phyloP scores from a whole-genome alignment of 1,140 invertebrate genomes.

The Lanistes nyassanus region DNA sequence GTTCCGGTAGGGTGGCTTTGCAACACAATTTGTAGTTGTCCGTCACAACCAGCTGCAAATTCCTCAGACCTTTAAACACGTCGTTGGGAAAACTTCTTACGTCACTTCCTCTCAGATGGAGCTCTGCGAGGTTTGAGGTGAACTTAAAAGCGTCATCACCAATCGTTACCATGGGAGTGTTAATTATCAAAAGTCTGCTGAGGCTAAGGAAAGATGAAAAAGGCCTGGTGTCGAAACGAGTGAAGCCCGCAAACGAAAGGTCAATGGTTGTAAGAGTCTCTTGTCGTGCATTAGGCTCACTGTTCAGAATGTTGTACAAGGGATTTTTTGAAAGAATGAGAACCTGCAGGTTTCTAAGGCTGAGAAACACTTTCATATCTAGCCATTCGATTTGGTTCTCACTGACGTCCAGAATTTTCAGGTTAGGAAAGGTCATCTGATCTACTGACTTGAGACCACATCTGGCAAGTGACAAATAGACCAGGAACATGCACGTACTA shows the following conservation, averaged over 20 bases:
- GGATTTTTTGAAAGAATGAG: neutral
- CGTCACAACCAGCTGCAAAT: neutral
- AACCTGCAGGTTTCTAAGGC: neutral
- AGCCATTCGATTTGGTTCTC: neutral
- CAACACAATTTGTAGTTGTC: conserved; percentile 7
- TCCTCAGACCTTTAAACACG: neutral
- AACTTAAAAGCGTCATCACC: neutral
- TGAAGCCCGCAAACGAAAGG: neutral
- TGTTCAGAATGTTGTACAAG: neutral
- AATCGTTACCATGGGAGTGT: neutral
- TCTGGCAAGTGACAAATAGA: neutral
- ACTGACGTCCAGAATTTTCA: neutral
- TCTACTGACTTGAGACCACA: neutral
- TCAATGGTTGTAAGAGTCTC: neutral
- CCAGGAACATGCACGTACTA: neutral
- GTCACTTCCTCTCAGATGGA: neutral
- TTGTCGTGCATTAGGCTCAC: neutral
- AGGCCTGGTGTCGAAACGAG: neutral
- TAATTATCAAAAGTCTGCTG: neutral
- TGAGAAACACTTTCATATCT: neutral
- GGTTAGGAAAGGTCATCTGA: neutral
- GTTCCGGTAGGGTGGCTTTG: neutral
- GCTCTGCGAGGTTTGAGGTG: neutral
- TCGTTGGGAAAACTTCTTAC: neutral
- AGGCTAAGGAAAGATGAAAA: neutral